Evolutionary conservation across 2,888 invertebrate species (phyloP).

Genomic region (Dione vanillae): DNA sequence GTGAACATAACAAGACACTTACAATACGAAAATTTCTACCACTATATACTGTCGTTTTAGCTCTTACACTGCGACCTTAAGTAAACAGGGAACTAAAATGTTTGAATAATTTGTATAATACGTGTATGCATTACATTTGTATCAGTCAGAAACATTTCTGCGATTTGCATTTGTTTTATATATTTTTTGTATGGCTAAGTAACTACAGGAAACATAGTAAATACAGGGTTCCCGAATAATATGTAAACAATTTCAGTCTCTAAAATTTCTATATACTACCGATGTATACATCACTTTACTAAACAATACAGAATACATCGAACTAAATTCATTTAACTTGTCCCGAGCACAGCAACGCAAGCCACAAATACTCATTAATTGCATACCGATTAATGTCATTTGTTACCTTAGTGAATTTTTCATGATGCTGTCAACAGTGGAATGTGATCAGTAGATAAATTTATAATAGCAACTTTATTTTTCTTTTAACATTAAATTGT

Average conservation of each 20-base stretch:
- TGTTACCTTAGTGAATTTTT: slow-evolving; percentile 31
- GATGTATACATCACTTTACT: slow-evolving; percentile 3
- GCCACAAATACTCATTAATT: slow-evolving; percentile 44
- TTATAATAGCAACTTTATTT: slow-evolving; percentile 7
- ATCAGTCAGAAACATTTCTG: background rate
- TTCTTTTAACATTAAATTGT: background rate
- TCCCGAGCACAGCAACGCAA: slow-evolving; percentile 30
- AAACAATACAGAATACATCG: slow-evolving; percentile 32
- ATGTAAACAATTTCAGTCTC: too few relatives aligned
- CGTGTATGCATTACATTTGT: slow-evolving; percentile 12
- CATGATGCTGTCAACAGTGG: slow-evolving; percentile 26
- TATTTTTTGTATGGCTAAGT: too few relatives aligned
- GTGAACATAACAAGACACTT: too few relatives aligned
- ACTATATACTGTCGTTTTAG: too few relatives aligned
- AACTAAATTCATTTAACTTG: slow-evolving; percentile 47
- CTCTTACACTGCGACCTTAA: background rate
- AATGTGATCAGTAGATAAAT: background rate
- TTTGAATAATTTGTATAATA: slow-evolving; percentile 11
- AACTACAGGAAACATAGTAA: too few relatives aligned
- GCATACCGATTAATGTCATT: slow-evolving; percentile 36
- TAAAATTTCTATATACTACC: background rate
- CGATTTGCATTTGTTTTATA: background rate
- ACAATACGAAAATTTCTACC: too few relatives aligned
- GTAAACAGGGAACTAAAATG: slow-evolving; percentile 5
- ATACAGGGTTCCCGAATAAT: too few relatives aligned